phyloP scores from a whole-genome alignment of 2,888 invertebrate genomes.

The Parnassius glacialis region DNA sequence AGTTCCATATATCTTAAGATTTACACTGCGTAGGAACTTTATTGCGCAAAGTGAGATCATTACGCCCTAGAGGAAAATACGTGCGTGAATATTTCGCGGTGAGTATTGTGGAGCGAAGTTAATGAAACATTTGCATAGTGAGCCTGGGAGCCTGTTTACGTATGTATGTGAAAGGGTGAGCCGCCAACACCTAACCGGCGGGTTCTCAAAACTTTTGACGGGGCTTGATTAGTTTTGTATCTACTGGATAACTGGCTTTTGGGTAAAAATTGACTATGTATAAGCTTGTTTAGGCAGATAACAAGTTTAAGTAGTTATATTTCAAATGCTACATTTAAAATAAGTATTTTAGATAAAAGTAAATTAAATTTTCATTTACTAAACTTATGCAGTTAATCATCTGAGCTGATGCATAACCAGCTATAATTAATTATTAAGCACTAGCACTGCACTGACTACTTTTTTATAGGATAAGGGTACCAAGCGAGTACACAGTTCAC shows the following conservation, averaged over 20 bases:
- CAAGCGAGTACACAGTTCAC: too few species aligned
- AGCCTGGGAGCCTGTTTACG: slow-evolving; percentile 13
- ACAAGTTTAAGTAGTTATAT: not conserved
- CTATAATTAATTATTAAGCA: too few species aligned
- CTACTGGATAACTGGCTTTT: slow-evolving; percentile 13
- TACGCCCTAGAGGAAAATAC: slow-evolving; percentile 22
- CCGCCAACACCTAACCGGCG: slow-evolving; percentile 13
- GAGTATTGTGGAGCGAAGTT: slow-evolving; percentile 11
- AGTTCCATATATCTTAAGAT: slow-evolving; percentile 16
- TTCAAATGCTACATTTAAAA: not conserved
- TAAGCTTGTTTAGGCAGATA: not conserved
- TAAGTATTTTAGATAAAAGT: too few species aligned
- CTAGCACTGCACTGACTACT: too few species aligned
- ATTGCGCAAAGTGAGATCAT: slow-evolving; percentile 22
- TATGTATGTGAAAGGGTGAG: slow-evolving; percentile 25
- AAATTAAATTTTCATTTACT: too few species aligned
- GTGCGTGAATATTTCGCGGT: slow-evolving; percentile 13
- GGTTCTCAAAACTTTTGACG: slow-evolving; percentile 25
- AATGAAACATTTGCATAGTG: slow-evolving; percentile 25
- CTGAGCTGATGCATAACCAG: too few species aligned
- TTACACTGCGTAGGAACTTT: slow-evolving; percentile 18
- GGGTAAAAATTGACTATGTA: slow-evolving; percentile 20
- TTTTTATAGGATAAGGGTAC: too few species aligned
- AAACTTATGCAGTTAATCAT: too few species aligned
- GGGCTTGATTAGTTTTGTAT: slow-evolving; percentile 25